Percentiles rank a stretch among this genome's conserved stretches.
Conservation (phyloP, 2,888 invertebrate genomes). For the Tinea semifulvella region DNA sequence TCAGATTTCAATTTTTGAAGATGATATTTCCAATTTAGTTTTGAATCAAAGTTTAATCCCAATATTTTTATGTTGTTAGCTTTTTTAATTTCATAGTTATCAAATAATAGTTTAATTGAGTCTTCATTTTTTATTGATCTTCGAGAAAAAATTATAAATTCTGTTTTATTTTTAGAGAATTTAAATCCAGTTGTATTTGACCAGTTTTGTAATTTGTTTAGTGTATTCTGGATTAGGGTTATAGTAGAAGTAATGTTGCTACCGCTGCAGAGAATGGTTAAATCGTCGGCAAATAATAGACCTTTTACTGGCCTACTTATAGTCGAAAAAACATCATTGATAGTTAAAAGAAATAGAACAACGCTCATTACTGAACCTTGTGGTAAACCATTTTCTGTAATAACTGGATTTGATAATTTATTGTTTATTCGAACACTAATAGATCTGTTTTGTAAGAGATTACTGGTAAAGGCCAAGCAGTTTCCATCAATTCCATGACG, state of each 20-base stretch:
- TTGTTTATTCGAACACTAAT: conserved; percentile 16
- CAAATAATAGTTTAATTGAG: too few species aligned
- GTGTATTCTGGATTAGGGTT: conserved; percentile 16
- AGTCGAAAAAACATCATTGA: conserved; percentile 16
- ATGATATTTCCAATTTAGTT: conserved; percentile 17
- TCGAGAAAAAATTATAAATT: conserved; percentile 17
- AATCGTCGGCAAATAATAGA: conserved; percentile 17
- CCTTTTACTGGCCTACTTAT: conserved; percentile 16
- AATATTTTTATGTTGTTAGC: conserved; percentile 16
- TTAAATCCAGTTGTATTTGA: conserved; percentile 16
- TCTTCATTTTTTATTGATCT: conserved; percentile 14
- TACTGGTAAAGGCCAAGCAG: conserved; percentile 14
- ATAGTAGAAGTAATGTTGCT: conserved; percentile 11
- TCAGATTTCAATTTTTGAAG: conserved; percentile 18
- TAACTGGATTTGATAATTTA: not conserved
- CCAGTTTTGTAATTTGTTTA: conserved; percentile 17
- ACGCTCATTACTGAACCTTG: conserved; percentile 17
- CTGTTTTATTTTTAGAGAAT: conserved; percentile 19
- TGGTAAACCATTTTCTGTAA: conserved; percentile 17
- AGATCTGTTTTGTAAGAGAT: conserved; percentile 15
- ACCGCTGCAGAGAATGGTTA: conserved; percentile 15
- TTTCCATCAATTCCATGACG: conserved; percentile 15
- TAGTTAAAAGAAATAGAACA: conserved; percentile 18
- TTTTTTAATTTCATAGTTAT: conserved; percentile 16
- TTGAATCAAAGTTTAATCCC: conserved; percentile 18